These are phyloP conservation scores for Vireo griseus DNA, from an alignment of 2,797 vertebrate genomes.

Conservation along the genomic window DNA sequence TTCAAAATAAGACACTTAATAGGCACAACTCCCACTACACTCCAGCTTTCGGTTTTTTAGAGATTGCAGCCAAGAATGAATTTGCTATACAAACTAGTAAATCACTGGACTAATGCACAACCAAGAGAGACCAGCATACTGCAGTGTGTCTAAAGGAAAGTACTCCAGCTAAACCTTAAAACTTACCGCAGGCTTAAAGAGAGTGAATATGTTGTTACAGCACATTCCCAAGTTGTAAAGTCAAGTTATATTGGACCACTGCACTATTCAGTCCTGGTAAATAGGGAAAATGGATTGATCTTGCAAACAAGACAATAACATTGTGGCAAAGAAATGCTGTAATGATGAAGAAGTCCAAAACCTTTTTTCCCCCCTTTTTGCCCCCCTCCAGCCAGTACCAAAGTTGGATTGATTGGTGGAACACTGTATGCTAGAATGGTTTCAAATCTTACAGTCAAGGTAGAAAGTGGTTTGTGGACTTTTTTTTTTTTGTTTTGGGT, in stretches of 20 bases:
- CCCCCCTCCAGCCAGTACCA: neutral
- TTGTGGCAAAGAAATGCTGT: neutral
- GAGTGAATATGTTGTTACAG: neutral
- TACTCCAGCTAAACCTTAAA: neutral
- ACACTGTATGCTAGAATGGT: neutral
- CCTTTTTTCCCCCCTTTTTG: neutral
- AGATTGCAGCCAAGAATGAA: neutral
- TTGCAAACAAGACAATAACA: neutral
- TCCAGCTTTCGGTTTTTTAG: neutral
- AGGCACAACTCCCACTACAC: neutral
- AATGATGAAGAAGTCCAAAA: neutral
- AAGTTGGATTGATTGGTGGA: neutral
- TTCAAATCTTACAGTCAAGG: neutral
- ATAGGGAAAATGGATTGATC: neutral
- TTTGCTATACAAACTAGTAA: neutral
- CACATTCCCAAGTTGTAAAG: neutral
- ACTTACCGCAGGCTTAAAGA: neutral
- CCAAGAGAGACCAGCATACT: neutral
- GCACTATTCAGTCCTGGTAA: neutral
- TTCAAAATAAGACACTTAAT: neutral
- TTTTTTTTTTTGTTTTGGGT: rapidly evolving
- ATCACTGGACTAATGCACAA: neutral
- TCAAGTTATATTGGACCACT: neutral
- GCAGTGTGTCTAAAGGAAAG: rapidly evolving
- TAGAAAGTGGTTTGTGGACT: neutral